These are phyloP conservation scores for Drosophila sordidula DNA, from an alignment of 2,888 invertebrate species.

Conservation along the genomic window DNA sequence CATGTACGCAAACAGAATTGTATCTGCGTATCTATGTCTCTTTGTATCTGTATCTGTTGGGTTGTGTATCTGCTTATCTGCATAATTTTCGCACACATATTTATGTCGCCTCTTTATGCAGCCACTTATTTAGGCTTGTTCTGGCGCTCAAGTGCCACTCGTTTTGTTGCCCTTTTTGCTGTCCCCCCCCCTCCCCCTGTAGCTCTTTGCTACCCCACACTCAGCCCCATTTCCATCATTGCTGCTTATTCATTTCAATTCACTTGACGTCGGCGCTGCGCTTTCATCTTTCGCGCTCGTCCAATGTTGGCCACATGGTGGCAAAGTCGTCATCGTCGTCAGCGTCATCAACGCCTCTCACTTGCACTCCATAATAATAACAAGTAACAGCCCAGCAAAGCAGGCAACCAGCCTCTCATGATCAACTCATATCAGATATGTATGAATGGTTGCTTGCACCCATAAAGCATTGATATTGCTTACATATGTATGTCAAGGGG, in stretches of 20 bases:
- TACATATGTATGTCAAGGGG: constrained; percentile 20
- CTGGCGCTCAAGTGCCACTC: constrained; percentile 68
- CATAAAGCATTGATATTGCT: constrained; percentile 1
- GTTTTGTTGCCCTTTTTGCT: constrained; percentile 67
- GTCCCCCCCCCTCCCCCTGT: constrained; percentile 14
- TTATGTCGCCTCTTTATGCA: constrained; percentile 53
- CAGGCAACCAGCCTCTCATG: constrained; percentile 11
- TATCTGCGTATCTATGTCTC: constrained; percentile 6
- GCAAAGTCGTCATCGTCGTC: constrained; percentile 41
- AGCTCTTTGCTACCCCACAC: neutral
- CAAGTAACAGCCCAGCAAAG: constrained; percentile 29
- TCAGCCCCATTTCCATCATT: constrained; percentile 29
- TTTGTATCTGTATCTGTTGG: constrained; percentile 22
- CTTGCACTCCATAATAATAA: constrained; percentile 43
- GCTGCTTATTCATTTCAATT: constrained; percentile 68
- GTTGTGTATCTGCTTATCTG: constrained; percentile 45
- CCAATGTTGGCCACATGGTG: constrained; percentile 54
- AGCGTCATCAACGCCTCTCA: constrained; percentile 43
- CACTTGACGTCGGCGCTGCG: constrained; percentile 62
- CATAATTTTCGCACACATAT: constrained; percentile 73
- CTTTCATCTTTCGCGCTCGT: constrained; percentile 66
- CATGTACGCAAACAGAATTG: constrained; percentile 4
- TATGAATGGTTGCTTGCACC: constrained; percentile 17
- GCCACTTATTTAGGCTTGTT: constrained; percentile 75
- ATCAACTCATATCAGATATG: constrained; percentile 9